Evolutionary conservation across 2,888 invertebrate genomes (phyloP).

Genomic region (Limenitis camilla): DNA sequence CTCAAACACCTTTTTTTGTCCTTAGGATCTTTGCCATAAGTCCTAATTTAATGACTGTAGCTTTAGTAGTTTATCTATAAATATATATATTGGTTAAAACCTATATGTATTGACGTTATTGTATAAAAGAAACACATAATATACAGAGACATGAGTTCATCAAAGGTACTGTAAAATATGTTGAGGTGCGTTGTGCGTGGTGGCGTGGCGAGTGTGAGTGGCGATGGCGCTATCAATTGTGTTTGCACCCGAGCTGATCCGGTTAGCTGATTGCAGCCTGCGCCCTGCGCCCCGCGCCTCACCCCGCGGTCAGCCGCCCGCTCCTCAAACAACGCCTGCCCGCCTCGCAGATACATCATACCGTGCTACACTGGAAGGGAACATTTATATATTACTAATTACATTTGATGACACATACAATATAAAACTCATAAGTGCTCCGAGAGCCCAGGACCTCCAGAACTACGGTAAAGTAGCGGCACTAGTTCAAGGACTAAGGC

Average conservation of each 20-base stretch:
- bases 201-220: conserved; percentile 8
- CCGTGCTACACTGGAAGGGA: conserved; percentile 4
- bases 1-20: too few species aligned
- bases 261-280: conserved; percentile 66
- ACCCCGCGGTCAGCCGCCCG: conserved; percentile 46
- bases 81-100: too few species aligned
- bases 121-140: neutral
- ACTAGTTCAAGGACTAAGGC: too few species aligned
- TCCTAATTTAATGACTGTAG: too few species aligned
- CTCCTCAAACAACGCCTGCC: conserved; percentile 50
- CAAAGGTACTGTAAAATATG: conserved; percentile 13
- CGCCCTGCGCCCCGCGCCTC: conserved; percentile 44
- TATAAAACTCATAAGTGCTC: too few species aligned
- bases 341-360: conserved; percentile 6
- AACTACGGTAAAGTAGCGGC: too few species aligned
- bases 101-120: neutral
- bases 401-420: too few species aligned
- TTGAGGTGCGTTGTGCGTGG: conserved; percentile 12
- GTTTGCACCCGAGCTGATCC: conserved; percentile 59
- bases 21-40: too few species aligned
- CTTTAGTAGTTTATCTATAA: too few species aligned
- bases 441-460: too few species aligned
- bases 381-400: too few species aligned
- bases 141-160: conserved; percentile 1
- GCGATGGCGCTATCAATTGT: conserved; percentile 43